A percentile compares a stretch with the other conserved stretches of the same genome.
Evolutionary conservation across 2,888 invertebrate species (phyloP).

Genomic region (Tricholauxania praeusta): DNA sequence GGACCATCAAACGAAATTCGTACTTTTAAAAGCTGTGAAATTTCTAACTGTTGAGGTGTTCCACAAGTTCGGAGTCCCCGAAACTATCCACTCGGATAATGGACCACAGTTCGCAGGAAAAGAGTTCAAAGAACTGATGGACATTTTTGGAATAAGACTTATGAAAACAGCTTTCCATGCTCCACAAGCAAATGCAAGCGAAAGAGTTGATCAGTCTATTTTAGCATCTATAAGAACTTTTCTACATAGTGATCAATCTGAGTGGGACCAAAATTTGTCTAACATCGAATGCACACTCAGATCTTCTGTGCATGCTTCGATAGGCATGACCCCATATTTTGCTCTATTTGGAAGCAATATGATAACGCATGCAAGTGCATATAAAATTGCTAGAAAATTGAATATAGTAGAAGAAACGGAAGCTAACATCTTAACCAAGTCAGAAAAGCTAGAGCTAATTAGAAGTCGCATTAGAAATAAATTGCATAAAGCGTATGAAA

Average conservation of each 20-base stretch:
- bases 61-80: neutral
- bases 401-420: too few species aligned
- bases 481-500: too few species aligned
- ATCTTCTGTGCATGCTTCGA: too few species aligned
- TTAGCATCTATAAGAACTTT: neutral
- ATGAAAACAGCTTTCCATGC: neutral
- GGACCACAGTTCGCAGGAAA: slow-evolving; percentile 6
- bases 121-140: slow-evolving; percentile 2
- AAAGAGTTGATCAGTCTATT: slow-evolving; percentile 3
- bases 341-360: neutral
- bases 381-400: neutral
- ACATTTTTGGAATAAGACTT: neutral
- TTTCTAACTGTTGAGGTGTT: neutral
- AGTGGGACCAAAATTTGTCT: neutral
- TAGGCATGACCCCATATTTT: too few species aligned
- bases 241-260: neutral
- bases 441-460: too few species aligned
- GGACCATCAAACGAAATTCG: too few species aligned
- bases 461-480: too few species aligned
- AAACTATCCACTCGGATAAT: neutral
- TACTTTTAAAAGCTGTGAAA: too few species aligned
- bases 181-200: slow-evolving; percentile 5
- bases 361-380: neutral
- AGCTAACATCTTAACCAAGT: too few species aligned
- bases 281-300: too few species aligned